phyloP scores from a whole-genome alignment of 2,113 vertebrate genomes.

The Nothoprocta perdicaria region DNA sequence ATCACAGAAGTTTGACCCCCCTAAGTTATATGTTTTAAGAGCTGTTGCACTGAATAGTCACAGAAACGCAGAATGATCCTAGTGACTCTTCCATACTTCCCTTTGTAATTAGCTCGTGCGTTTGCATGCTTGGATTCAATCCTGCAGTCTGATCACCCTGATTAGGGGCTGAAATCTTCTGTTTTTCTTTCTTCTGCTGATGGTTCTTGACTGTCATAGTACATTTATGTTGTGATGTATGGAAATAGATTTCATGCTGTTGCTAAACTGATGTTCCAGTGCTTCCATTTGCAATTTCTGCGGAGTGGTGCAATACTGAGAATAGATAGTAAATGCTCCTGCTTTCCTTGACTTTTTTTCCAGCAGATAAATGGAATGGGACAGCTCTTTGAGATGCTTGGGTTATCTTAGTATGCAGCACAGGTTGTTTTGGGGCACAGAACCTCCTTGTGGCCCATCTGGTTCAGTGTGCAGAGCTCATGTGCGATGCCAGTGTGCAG shows the following conservation, averaged over 20 bases:
- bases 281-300: too few species aligned
- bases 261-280: neutral
- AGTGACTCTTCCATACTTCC: neutral
- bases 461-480: neutral
- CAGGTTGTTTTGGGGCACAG: neutral
- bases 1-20: neutral
- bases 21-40: neutral
- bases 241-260: neutral
- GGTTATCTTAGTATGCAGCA: neutral
- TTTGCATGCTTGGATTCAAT: neutral
- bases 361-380: neutral
- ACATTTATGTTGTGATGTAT: too few species aligned
- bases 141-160: neutral
- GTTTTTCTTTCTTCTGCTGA: neutral
- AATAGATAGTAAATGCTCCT: neutral
- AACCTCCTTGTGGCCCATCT: neutral
- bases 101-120: neutral
- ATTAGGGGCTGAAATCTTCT: neutral
- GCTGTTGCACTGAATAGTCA: neutral
- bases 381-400: neutral
- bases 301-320: too few species aligned
- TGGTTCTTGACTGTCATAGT: neutral
- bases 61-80: neutral
- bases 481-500: neutral
- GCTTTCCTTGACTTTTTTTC: too few species aligned